Percentiles rank a stretch among this genome's conserved stretches.
Conservation (phyloP, 30 jellyfish, hydroid and myxozoan genomes). For the Aurelia sp. region DNA sequence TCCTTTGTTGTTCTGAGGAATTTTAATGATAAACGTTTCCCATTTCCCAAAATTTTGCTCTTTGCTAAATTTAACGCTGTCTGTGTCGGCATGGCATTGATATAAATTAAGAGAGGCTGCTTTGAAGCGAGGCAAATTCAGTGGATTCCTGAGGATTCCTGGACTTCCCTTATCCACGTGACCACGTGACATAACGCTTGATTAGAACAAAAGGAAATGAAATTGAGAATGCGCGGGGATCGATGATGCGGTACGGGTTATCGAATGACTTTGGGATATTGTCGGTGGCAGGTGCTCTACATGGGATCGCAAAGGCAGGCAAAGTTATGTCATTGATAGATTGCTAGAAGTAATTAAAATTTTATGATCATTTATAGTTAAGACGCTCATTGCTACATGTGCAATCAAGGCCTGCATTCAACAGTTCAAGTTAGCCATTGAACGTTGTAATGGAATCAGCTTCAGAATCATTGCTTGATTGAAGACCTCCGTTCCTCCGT, state of each 20-base stretch:
- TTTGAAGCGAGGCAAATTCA: neutral
- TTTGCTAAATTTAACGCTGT: too few species aligned
- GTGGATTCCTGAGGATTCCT: neutral
- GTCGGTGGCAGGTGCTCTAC: constrained; percentile 40
- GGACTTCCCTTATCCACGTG: too few species aligned
- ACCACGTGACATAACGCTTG: too few species aligned
- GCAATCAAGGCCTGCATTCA: neutral
- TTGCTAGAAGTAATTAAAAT: constrained; percentile 28
- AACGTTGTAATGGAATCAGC: constrained; percentile 18
- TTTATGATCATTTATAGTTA: constrained; percentile 44
- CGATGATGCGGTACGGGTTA: too few species aligned
- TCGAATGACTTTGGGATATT: neutral
- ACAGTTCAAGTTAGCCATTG: constrained; percentile 15
- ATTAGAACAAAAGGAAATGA: too few species aligned
- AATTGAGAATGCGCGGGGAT: too few species aligned
- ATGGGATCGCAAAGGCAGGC: constrained; percentile 38
- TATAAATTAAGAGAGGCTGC: neutral
- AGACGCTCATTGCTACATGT: constrained; percentile 22
- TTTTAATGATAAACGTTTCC: too few species aligned
- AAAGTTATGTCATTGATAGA: constrained; percentile 16
- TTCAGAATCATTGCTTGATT: too few species aligned
- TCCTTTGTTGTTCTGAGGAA: too few species aligned
- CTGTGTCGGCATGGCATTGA: too few species aligned
- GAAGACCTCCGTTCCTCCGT: too few species aligned
- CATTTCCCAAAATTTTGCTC: too few species aligned